Percentiles rank a stretch among this genome's conserved stretches.
Conservation (phyloP, 2,797 vertebrate species). For the Pterois miles region DNA sequence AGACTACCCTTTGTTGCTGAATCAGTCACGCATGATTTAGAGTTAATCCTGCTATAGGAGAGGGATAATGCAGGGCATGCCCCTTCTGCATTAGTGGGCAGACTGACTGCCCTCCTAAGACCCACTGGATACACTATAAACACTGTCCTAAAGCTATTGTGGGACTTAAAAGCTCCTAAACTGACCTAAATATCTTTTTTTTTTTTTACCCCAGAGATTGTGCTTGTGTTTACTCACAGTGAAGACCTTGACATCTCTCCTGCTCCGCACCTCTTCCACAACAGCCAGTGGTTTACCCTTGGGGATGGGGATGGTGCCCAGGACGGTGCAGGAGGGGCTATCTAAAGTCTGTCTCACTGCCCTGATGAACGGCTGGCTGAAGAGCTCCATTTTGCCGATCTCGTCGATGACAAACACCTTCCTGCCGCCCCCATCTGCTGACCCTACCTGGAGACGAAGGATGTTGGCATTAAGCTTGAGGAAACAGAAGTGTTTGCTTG, state of each 20-base stretch:
- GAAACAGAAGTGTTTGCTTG: neutral
- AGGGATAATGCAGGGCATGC: constrained; percentile 65
- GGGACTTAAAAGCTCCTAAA: constrained; percentile 30
- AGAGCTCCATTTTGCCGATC: constrained; percentile 98
- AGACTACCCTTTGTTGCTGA: constrained; percentile 74
- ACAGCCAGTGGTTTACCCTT: constrained; percentile 90
- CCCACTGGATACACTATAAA: constrained; percentile 43
- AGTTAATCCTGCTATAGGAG: constrained; percentile 70
- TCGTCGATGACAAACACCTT: constrained; percentile 93
- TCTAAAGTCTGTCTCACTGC: constrained; percentile 86
- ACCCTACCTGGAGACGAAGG: constrained; percentile 70
- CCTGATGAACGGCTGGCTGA: constrained; percentile 92
- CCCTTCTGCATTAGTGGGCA: constrained; percentile 48
- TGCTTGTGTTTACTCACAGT: constrained; percentile 82
- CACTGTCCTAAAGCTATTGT: constrained; percentile 37
- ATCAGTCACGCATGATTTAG: constrained; percentile 79
- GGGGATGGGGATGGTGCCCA: constrained; percentile 93
- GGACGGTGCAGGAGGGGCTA: constrained; percentile 74
- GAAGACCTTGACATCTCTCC: constrained; percentile 90
- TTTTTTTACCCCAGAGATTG: neutral
- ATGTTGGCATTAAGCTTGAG: neutral
- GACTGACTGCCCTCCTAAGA: constrained; percentile 43
- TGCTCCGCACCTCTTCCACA: constrained; percentile 92
- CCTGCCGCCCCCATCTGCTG: constrained; percentile 46
- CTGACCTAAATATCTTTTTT: constrained; percentile 52